phyloP scores from a whole-genome alignment of 2,113 vertebrate species.

The Atherinomorus stipes region DNA sequence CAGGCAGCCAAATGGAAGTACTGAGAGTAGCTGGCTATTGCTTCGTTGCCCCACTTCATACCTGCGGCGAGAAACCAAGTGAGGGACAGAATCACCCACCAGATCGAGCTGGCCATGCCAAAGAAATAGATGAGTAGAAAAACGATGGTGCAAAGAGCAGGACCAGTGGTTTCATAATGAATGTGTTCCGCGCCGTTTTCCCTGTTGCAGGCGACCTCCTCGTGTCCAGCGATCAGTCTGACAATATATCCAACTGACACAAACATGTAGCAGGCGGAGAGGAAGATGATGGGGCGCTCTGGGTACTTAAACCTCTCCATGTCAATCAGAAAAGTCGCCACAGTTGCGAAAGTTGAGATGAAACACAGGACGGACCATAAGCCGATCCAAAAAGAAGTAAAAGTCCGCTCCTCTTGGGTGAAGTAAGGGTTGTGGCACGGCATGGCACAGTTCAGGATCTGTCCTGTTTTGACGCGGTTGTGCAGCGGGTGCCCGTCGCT shows the following conservation, averaged over 20 bases:
- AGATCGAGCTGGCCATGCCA: conserved; percentile 93
- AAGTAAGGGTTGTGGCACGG: conserved; percentile 93
- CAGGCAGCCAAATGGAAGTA: conserved; percentile 96
- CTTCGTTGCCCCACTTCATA: conserved; percentile 94
- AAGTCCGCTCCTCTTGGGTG: conserved; percentile 88
- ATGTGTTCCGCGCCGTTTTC: conserved; percentile 82
- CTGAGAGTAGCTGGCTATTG: conserved; percentile 91
- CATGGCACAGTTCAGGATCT: conserved; percentile 89
- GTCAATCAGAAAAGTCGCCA: conserved; percentile 93
- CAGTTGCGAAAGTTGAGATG: conserved; percentile 90
- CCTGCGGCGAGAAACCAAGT: conserved; percentile 93
- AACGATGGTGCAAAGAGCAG: conserved; percentile 93
- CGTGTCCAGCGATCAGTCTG: conserved; percentile 89
- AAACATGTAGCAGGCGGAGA: conserved; percentile 93
- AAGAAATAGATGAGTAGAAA: conserved; percentile 94
- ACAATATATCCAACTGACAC: conserved; percentile 92
- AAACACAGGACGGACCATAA: conserved; percentile 94
- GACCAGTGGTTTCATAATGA: conserved; percentile 92
- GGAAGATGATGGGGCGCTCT: conserved; percentile 94
- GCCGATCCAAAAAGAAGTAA: conserved; percentile 93
- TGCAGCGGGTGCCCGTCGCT: conserved; percentile 87
- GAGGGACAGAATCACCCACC: conserved; percentile 93
- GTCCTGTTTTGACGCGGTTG: conserved; percentile 89
- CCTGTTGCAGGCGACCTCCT: conserved; percentile 88
- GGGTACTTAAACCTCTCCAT: conserved; percentile 94